Percentiles rank a stretch among this genome's conserved stretches.
Conservation (phyloP, 2,888 invertebrate genomes). For the Ichneumon xanthorius region DNA sequence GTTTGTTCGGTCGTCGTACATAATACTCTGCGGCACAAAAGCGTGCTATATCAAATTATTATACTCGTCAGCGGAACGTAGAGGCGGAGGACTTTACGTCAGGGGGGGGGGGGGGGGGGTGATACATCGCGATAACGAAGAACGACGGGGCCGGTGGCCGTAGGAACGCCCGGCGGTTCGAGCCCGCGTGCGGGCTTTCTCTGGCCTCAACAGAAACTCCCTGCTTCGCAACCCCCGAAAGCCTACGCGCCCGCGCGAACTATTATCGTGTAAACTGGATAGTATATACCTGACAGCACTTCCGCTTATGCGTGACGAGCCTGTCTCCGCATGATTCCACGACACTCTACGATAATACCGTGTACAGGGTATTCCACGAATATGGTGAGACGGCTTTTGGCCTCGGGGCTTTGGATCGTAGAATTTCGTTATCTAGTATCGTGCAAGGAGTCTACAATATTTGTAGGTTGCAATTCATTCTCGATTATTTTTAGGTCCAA, state of each 20-base stretch:
- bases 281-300: conserved; percentile 3
- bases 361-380: background rate
- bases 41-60: conserved; percentile 32
- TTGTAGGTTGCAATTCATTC: too few species aligned
- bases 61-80: conserved; percentile 19
- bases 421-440: background rate
- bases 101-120: background rate
- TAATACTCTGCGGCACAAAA: conserved; percentile 3
- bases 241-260: background rate
- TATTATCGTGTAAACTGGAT: conserved; percentile 5
- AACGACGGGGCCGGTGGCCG: conserved; percentile 3
- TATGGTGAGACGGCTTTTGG: background rate
- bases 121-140: conserved; percentile 53
- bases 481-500: too few species aligned
- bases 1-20: background rate
- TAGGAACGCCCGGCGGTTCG: background rate
- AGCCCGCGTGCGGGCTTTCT: conserved; percentile 1
- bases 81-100: conserved; percentile 27
- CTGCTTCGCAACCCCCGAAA: conserved; percentile 12
- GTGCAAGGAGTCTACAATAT: too few species aligned
- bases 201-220: background rate
- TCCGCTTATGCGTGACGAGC: background rate
- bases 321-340: background rate
- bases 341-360: background rate
- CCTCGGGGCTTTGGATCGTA: too few species aligned